Base-by-base conservation (phyloP, 35 echinoderm and acorn worm species). In the Patiria miniata region DNA sequence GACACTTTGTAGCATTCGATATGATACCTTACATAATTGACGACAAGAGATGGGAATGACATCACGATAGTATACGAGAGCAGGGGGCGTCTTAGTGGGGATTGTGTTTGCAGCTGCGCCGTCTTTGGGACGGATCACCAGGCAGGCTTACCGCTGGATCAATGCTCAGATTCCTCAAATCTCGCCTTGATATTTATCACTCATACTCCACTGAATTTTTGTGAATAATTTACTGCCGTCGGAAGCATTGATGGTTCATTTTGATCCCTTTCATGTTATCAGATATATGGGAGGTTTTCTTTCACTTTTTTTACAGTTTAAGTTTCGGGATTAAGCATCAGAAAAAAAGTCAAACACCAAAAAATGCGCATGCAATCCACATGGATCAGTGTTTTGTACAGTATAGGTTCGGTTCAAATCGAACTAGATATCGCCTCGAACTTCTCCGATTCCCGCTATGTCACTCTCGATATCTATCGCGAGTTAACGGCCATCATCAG, bases 61-160 rank as follows among this genome's bases (percentile, higher is more conserved):
- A 73, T 32, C 1, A 23, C 8, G 21, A 1, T 9, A 68, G 30
- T n/a, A 26, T 10, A 73, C 26, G 34, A 73, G 21, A 12, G 26
- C 0, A 73, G 65, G 42, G 42, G 42, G 42, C 42, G 12, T 12
- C 65, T 14, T 7, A 26, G 65, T 14, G 65, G n/a, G 29, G 15
- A 32, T 73, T 73, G 26, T 73, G 29, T 73, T 73, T 73, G 65
- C 65, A 73, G 65, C 65, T 73, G 65, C 34, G 34, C 65, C 65
- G 65, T 73, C 65, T 73, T 14, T 60, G 34, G 26, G 30, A 8
- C 29, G 10, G 14, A 22, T 73, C 19, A 34, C 14, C 65, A 12
- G n/a, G 65, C 34, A 73, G 57, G 65, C 0, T 73, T 30, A 34
- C 14, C 23, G 65, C 3, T 32, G 26, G 65, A 34, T 32, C 34